phyloP scores from a whole-genome alignment of 2,113 vertebrate genomes.

The Barnardius zonarius region DNA sequence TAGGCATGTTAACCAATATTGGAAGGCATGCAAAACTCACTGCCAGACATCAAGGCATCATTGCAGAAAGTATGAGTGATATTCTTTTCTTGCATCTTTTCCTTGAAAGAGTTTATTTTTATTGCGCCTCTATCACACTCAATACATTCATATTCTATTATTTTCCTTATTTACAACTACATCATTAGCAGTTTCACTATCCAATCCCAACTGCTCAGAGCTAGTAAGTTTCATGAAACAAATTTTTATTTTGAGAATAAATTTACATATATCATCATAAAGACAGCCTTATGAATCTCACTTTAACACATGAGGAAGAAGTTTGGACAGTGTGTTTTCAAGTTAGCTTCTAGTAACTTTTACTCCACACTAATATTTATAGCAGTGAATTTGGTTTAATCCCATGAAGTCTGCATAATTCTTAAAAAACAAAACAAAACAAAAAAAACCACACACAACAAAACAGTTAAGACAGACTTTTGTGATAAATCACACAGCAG shows the following conservation, averaged over 20 bases:
- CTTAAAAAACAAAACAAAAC: not conserved
- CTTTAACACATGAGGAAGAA: not conserved
- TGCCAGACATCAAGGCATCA: not conserved
- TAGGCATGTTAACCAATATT: not conserved
- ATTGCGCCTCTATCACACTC: not conserved
- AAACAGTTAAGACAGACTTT: not conserved
- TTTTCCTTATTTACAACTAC: not conserved
- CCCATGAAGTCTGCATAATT: not conserved
- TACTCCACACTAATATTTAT: not conserved
- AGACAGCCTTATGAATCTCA: not conserved
- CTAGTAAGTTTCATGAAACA: not conserved
- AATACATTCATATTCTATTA: accelerated
- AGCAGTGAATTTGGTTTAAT: not conserved
- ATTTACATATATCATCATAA: not conserved
- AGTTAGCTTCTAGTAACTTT: not conserved
- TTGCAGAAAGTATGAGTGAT: not conserved
- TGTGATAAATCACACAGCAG: not conserved
- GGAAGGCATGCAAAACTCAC: not conserved
- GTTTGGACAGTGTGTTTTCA: not conserved
- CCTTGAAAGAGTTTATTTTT: not conserved
- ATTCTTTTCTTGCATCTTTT: not conserved
- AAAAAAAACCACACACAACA: not conserved
- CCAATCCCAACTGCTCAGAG: not conserved
- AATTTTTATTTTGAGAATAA: not conserved
- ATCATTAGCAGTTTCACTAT: not conserved